Evolutionary conservation across 1,140 invertebrate species (phyloP).

Genomic region (Drosophila ficusphila): DNA sequence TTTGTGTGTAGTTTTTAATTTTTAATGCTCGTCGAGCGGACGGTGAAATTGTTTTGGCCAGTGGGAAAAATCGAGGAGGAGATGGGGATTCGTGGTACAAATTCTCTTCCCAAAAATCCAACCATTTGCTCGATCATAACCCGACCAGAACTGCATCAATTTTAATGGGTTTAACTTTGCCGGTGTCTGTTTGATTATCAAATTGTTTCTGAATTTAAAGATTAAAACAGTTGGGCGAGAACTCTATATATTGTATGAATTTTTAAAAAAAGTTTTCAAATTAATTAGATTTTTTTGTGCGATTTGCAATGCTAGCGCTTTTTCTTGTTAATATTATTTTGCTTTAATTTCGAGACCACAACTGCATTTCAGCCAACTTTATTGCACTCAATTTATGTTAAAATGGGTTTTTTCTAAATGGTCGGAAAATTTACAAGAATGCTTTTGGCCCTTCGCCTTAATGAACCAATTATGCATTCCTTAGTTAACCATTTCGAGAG

Average conservation of each 20-base stretch:
- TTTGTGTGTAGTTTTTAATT: conserved; percentile 37
- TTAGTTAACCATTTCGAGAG: conserved; percentile 16
- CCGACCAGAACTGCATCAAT: conserved; percentile 7
- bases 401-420: not conserved
- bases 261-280: no score
- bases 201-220: conserved; percentile 23
- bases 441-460: not conserved
- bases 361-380: not conserved
- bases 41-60: conserved; percentile 18
- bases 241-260: no score
- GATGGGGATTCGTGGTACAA: not conserved
- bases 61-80: not conserved
- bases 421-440: not conserved
- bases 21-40: conserved; percentile 40
- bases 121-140: conserved; percentile 13
- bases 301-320: no score
- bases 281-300: no score
- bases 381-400: not conserved
- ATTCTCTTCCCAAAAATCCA: not conserved
- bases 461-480: conserved; percentile 40
- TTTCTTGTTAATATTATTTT: no score
- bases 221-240: not conserved
- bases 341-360: no score
- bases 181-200: conserved; percentile 21
- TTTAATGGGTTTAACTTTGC: conserved; percentile 12